A percentile compares a stretch with the other conserved stretches of the same genome.
Conservation (phyloP, 2,113 vertebrate species). For the Jacana jacana region DNA sequence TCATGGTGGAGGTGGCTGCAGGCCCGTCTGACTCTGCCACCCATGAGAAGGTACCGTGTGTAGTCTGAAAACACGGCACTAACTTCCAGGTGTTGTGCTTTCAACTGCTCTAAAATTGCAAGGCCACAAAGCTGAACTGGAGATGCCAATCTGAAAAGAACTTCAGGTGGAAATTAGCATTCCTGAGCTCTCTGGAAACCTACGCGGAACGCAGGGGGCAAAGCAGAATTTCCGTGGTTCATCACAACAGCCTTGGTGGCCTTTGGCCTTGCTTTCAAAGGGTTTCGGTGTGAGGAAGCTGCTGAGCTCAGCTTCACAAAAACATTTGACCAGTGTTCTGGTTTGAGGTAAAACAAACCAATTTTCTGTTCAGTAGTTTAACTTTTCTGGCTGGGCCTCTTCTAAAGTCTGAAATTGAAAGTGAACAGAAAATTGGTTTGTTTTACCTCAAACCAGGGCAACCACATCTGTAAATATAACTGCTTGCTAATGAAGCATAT, state of each 20-base stretch:
- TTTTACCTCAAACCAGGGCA: no score
- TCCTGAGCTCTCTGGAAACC: background rate
- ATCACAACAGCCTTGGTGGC: background rate
- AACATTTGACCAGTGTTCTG: background rate
- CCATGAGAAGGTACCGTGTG: conserved; percentile 86
- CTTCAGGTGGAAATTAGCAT: background rate
- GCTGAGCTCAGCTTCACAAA: background rate
- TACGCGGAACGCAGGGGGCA: background rate
- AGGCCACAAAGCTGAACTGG: background rate
- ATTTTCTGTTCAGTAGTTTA: no score
- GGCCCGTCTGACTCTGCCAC: conserved; percentile 89
- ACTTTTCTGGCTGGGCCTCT: no score
- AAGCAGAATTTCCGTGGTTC: background rate
- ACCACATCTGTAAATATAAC: background rate
- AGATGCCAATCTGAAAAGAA: background rate
- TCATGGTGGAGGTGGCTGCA: conserved; percentile 96
- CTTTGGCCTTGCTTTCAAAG: background rate
- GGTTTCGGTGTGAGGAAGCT: background rate
- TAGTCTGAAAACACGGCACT: background rate
- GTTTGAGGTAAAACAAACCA: no score
- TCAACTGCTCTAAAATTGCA: background rate
- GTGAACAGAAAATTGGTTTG: no score
- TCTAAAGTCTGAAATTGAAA: no score
- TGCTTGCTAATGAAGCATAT: background rate
- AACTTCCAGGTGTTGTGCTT: background rate